A percentile compares a stretch with the other conserved stretches of the same genome.
Conservation (phyloP, 53 echinoderm and acorn worm species). For the Crossaster papposus region DNA sequence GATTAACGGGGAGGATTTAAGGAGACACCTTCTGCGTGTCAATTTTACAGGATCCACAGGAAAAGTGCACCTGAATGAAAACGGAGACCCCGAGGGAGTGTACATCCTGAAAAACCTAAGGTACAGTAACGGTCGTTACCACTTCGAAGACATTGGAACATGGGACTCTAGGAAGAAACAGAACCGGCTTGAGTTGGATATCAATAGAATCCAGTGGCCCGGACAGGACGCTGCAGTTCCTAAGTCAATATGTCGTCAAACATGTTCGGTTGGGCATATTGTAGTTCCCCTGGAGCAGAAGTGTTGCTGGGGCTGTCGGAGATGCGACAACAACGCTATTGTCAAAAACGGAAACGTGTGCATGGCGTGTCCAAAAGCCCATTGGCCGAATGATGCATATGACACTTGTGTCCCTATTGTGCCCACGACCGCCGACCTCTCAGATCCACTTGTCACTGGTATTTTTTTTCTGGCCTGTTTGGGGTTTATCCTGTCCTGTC, state of each 20-base stretch:
- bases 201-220: neutral
- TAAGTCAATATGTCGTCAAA: slow-evolving; percentile 37
- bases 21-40: slow-evolving; percentile 21
- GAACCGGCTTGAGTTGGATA: neutral
- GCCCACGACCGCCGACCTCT: slow-evolving; percentile 37
- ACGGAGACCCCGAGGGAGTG: slow-evolving; percentile 54
- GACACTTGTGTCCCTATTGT: slow-evolving; percentile 49
- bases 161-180: slow-evolving; percentile 49
- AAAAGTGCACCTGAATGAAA: slow-evolving; percentile 39
- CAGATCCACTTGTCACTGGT: slow-evolving; percentile 45
- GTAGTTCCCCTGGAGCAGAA: slow-evolving; percentile 51
- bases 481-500: slow-evolving; percentile 16
- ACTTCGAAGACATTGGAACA: slow-evolving; percentile 23
- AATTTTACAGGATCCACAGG: slow-evolving; percentile 22
- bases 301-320: slow-evolving; percentile 70
- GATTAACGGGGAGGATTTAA: slow-evolving; percentile 31
- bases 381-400: slow-evolving; percentile 51
- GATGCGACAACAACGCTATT: slow-evolving; percentile 46
- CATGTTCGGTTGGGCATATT: slow-evolving; percentile 43
- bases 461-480: slow-evolving; percentile 28
- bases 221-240: neutral
- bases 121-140: slow-evolving; percentile 10
- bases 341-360: slow-evolving; percentile 55
- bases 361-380: slow-evolving; percentile 6
- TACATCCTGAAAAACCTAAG: slow-evolving; percentile 50